These are phyloP conservation scores for Amaurobius ferox DNA, from an alignment of 2,888 invertebrate genomes.

Conservation along the genomic window DNA sequence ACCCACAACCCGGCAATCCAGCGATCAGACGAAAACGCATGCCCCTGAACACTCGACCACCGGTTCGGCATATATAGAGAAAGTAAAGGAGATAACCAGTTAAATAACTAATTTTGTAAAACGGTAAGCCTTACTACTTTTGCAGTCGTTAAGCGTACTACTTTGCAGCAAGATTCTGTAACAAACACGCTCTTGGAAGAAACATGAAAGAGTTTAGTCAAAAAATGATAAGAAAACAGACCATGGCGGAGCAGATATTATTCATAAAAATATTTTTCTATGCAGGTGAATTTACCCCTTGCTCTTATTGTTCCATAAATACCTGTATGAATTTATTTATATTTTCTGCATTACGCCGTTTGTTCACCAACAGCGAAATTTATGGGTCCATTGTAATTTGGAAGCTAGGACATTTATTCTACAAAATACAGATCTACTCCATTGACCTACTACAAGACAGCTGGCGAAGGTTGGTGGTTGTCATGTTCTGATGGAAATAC, in stretches of 20 bases:
- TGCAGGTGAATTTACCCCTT: conserved; percentile 40
- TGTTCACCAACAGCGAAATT: conserved; percentile 55
- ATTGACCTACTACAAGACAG: conserved; percentile 59
- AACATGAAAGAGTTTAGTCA: conserved; percentile 33
- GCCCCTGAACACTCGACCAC: too few species aligned
- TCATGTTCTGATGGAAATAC: conserved; percentile 62
- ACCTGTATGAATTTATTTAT: conserved; percentile 52
- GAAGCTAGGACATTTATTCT: conserved; percentile 45
- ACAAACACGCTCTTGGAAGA: conserved; percentile 21
- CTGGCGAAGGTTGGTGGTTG: conserved; percentile 58
- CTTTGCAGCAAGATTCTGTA: too few species aligned
- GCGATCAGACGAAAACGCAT: too few species aligned
- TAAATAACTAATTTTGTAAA: too few species aligned
- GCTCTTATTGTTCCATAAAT: conserved; percentile 68
- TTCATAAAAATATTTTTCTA: conserved; percentile 44
- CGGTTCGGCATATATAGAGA: too few species aligned
- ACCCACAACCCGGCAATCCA: too few species aligned
- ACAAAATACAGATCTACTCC: conserved; percentile 47
- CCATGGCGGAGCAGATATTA: conserved; percentile 53
- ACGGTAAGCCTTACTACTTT: too few species aligned
- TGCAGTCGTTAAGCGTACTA: too few species aligned
- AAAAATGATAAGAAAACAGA: conserved; percentile 61
- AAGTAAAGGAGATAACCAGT: too few species aligned
- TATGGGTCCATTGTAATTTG: conserved; percentile 68
- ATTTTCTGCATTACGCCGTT: conserved; percentile 55